Percentiles rank a stretch among this genome's conserved stretches.
phyloP scores from a whole-genome alignment of 2,113 vertebrate genomes.

The Protobothrops mucrosquamatus region DNA sequence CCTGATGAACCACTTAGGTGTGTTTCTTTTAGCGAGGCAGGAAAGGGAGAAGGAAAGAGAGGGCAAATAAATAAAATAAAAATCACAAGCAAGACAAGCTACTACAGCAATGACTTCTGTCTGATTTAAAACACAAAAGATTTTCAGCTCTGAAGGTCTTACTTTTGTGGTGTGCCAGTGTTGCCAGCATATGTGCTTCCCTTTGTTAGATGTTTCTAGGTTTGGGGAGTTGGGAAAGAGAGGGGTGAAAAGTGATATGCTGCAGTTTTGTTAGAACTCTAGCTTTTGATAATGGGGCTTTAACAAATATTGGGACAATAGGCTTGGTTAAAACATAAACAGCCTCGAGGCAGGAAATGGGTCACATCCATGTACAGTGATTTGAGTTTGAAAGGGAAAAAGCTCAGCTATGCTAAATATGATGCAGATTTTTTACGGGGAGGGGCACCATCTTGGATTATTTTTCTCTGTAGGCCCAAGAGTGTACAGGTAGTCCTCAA shows the following conservation, averaged over 20 bases:
- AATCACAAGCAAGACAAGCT: background rate
- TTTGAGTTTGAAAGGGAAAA: background rate
- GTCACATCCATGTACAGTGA: rapidly evolving
- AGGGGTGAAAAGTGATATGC: background rate
- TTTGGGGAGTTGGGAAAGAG: background rate
- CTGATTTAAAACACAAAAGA: background rate
- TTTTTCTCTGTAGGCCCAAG: background rate
- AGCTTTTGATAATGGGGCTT: background rate
- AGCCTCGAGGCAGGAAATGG: background rate
- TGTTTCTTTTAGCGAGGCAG: background rate
- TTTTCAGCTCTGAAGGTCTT: background rate
- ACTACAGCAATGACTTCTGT: background rate
- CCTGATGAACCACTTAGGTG: background rate
- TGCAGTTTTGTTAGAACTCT: conserved; percentile 8
- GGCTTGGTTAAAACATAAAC: background rate
- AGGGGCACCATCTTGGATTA: background rate
- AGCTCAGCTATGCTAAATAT: background rate
- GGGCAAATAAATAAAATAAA: background rate
- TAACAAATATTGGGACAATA: background rate
- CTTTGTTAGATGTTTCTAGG: background rate
- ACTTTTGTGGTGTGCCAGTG: rapidly evolving
- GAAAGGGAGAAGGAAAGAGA: background rate
- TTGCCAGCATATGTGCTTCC: background rate
- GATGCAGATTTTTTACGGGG: too few species aligned
- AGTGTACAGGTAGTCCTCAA: background rate